A percentile compares a stretch with the other conserved stretches of the same genome.
phyloP scores from a whole-genome alignment of 2,113 vertebrate genomes.

The Athene noctua region DNA sequence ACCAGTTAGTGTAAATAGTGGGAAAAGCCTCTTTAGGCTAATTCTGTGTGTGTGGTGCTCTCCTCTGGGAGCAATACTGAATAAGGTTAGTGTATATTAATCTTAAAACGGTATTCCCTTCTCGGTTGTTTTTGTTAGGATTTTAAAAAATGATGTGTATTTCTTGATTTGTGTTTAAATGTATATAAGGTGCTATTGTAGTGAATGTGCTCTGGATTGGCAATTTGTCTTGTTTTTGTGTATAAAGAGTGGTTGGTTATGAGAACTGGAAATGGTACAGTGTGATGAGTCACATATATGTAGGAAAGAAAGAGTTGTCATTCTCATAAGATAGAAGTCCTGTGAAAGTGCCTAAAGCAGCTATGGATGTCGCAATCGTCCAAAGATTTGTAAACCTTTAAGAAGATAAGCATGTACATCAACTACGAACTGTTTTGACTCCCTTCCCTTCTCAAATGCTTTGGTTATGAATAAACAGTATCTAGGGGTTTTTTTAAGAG shows the following conservation, averaged over 20 bases:
- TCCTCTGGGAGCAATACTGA: background rate
- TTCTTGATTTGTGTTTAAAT: background rate
- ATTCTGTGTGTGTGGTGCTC: background rate
- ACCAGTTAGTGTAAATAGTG: background rate
- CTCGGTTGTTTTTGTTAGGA: background rate
- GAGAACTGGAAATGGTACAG: background rate
- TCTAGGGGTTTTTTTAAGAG: background rate
- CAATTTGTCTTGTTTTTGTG: background rate
- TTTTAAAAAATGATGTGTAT: background rate
- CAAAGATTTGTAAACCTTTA: background rate
- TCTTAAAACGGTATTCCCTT: background rate
- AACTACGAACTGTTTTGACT: background rate
- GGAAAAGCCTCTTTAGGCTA: background rate
- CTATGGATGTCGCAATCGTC: background rate
- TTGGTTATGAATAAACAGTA: background rate
- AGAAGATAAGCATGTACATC: background rate
- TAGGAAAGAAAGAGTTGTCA: background rate
- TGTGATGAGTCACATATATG: background rate
- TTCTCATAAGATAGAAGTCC: background rate
- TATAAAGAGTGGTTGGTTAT: background rate
- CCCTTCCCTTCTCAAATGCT: background rate
- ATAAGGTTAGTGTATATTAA: background rate
- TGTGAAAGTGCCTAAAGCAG: background rate
- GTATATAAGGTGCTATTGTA: background rate
- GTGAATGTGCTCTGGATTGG: background rate